Base-by-base conservation (phyloP, 2,888 invertebrate genomes). In the Scaptomyza tumidula region DNA sequence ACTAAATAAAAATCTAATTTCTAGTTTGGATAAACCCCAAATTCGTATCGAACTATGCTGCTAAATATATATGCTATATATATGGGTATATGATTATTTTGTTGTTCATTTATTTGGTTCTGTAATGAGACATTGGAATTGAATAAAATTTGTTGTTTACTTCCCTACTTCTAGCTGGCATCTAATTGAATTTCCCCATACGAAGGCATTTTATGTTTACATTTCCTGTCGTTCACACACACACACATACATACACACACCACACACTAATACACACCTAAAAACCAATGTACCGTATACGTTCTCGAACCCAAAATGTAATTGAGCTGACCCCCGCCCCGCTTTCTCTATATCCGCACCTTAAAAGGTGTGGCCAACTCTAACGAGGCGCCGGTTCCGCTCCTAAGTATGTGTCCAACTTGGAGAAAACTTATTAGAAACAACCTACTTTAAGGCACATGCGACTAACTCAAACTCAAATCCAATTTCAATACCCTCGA, bases 121-220 rank as follows among this genome's bases (percentile, higher is more conserved):
- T 39, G 39, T 31, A n/a, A 19, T 58, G n/a, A 35, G 16, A 13
- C 27, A 45, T 49, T 27, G 35, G 16, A 52, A 49, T 46, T 24
- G 37, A 48, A 27, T 33, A 59, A 16, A 44, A 41, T 52, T 41
- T 61, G 52, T 43, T 27, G 57, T 44, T 63, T 61, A 50, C 61
- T 54, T 79, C 16, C 16, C 48, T 16, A 14, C 10, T 57, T 53
- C 7, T 33, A 10, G 50, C 43, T 27, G 27, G 41, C 27, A 14
- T 24, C 61, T 80, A 86, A 86, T 80, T 86, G 75, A 84, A 78
- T 86, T 86, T 81, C 75, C 87, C 65, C 57, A 71, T 60, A 44
- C 70, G 35, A 50, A 16, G 10, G 16, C 49, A 62, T 62, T 64
- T 65, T 74, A 59, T 66, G 74, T 63, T 71, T 66, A 78, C 81